These are phyloP conservation scores for Chironomus striatipennis DNA, from an alignment of 1,140 invertebrate genomes.

Conservation along the genomic window DNA sequence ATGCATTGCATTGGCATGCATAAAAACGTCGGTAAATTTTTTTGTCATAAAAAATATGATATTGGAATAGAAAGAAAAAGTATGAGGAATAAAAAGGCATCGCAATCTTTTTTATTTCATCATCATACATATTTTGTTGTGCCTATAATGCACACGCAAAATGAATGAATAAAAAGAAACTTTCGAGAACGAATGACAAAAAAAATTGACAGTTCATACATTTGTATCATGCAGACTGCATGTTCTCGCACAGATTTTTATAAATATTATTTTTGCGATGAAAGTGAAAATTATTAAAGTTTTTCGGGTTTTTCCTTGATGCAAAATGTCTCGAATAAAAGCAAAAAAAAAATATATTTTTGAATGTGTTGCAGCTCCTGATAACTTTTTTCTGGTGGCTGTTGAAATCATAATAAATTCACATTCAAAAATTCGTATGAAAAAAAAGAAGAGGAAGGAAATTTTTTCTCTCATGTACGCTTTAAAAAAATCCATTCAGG, in stretches of 20 bases:
- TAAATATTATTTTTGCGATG: too few species aligned
- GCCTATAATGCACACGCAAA: background rate
- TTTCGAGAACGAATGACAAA: background rate
- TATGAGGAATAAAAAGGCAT: background rate
- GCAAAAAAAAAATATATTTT: background rate
- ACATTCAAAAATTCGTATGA: background rate
- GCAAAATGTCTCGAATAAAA: background rate
- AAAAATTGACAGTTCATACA: too few species aligned
- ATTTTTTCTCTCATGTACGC: background rate
- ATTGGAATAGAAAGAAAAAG: background rate
- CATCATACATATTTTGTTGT: too few species aligned
- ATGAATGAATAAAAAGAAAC: background rate
- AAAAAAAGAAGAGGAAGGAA: background rate
- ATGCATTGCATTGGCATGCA: background rate
- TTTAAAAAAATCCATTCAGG: background rate
- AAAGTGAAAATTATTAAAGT: background rate
- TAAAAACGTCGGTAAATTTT: background rate
- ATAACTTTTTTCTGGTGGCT: background rate
- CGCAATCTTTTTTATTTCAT: too few species aligned
- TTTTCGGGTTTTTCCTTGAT: background rate
- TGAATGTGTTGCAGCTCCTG: background rate
- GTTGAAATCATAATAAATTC: constrained; percentile 3
- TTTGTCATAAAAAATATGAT: background rate
- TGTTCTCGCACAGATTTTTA: too few species aligned
- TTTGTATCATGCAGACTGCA: too few species aligned